phyloP scores from a whole-genome alignment of 2,113 vertebrate species.

The Amblyornis subalaris region DNA sequence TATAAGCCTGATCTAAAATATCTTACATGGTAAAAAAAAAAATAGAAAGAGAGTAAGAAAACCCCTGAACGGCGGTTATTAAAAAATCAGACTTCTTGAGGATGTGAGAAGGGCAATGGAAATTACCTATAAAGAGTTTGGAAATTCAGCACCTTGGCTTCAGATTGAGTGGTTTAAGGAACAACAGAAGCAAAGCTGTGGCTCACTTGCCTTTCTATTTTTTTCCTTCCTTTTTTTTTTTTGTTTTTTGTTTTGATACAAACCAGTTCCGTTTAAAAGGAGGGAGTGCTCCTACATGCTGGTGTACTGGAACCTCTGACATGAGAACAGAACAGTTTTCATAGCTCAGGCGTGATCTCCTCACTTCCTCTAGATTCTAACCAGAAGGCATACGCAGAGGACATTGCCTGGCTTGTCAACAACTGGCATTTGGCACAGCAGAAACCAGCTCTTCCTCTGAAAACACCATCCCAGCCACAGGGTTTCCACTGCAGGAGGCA shows the following conservation, averaged over 20 bases:
- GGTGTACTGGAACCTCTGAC: background rate
- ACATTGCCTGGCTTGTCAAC: background rate
- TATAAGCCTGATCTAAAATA: background rate
- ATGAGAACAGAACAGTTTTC: background rate
- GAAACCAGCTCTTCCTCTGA: background rate
- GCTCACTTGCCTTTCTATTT: background rate
- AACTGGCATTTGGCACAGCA: background rate
- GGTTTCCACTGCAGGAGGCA: background rate
- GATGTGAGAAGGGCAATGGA: background rate
- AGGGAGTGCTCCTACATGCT: rapidly evolving
- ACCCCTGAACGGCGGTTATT: background rate
- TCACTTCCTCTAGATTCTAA: background rate
- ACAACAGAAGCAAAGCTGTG: background rate
- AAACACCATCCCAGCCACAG: background rate
- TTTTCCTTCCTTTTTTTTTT: rapidly evolving
- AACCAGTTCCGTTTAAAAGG: background rate
- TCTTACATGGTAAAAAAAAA: background rate
- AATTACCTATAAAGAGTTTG: background rate
- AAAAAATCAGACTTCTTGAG: background rate
- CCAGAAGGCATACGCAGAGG: background rate
- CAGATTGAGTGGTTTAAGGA: background rate
- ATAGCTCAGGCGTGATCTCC: background rate
- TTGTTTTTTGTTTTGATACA: background rate
- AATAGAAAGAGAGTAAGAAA: background rate
- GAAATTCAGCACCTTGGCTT: background rate